These are phyloP conservation scores for Agrotis ipsilon DNA, from an alignment of 2,888 invertebrate species.

Conservation along the genomic window DNA sequence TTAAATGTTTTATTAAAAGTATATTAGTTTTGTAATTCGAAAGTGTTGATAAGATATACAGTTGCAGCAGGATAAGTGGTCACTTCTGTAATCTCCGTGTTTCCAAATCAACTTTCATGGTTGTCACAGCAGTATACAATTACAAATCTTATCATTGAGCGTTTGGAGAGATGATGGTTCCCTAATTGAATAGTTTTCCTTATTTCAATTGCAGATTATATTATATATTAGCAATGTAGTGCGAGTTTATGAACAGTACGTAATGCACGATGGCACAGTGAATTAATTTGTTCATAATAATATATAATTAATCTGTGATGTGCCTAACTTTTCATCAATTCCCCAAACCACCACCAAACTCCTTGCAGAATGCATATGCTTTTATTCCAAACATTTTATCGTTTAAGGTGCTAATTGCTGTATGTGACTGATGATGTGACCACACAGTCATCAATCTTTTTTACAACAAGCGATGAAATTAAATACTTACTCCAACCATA, in stretches of 20 bases:
- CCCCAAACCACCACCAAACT: too few species aligned
- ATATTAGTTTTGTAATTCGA: not conserved
- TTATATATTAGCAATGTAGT: not conserved
- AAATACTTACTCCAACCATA: slow-evolving; percentile 59
- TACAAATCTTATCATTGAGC: not conserved
- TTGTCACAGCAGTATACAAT: not conserved
- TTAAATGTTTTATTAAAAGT: slow-evolving; percentile 13
- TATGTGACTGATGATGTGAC: too few species aligned
- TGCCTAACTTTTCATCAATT: too few species aligned
- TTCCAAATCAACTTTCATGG: not conserved
- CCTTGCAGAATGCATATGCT: not conserved
- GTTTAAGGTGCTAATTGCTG: not conserved
- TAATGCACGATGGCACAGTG: not conserved
- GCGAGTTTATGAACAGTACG: not conserved
- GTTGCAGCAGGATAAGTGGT: not conserved
- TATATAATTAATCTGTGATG: too few species aligned
- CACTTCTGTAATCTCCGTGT: not conserved
- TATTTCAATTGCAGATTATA: not conserved
- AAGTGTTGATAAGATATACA: not conserved
- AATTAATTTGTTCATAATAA: not conserved
- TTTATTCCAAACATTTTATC: not conserved
- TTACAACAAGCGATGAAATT: not conserved
- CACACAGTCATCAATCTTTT: not conserved
- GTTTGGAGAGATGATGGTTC: not conserved
- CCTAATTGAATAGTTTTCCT: not conserved